Evolutionary conservation across 2,113 vertebrate species (phyloP).

Genomic region (Symphodus melops): DNA sequence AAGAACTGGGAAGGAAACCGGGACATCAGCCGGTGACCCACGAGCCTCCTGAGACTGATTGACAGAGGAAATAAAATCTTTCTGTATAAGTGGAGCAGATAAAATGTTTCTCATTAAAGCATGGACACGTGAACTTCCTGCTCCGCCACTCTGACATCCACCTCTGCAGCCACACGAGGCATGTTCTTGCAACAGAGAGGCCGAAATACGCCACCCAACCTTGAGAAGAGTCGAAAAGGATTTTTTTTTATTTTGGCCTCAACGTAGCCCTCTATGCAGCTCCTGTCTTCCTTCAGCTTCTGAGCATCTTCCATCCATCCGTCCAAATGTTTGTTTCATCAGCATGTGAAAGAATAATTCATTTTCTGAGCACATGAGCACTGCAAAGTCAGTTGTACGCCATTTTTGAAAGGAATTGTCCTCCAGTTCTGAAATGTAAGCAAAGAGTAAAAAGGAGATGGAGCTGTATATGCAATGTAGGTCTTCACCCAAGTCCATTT

Average conservation of each 20-base stretch:
- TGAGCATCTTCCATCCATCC: slow-evolving; percentile 41
- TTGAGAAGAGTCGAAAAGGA: slow-evolving; percentile 3
- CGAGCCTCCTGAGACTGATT: slow-evolving; percentile 49
- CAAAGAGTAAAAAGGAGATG: slow-evolving; percentile 24
- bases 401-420: slow-evolving; percentile 35
- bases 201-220: slow-evolving; percentile 27
- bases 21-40: slow-evolving; percentile 97
- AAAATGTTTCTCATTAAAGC: slow-evolving; percentile 54
- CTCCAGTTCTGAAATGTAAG: slow-evolving; percentile 45
- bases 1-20: slow-evolving; percentile 95
- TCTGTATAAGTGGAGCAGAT: slow-evolving; percentile 51
- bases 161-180: slow-evolving; percentile 47
- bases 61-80: slow-evolving; percentile 31
- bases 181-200: slow-evolving; percentile 49
- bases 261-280: slow-evolving; percentile 68
- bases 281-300: slow-evolving; percentile 71
- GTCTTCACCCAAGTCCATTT: slow-evolving; percentile 24
- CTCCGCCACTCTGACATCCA: slow-evolving; percentile 22
- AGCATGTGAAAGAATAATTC: slow-evolving; percentile 51
- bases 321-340: slow-evolving; percentile 15
- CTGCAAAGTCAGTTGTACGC: background rate
- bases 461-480: slow-evolving; percentile 38
- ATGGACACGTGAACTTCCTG: slow-evolving; percentile 55
- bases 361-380: slow-evolving; percentile 10
- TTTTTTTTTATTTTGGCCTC: slow-evolving; percentile 35